Evolutionary conservation across 2,888 invertebrate species (phyloP), one percentile per base, ranked within the genome.

Genomic region (Andrena haemorrhoa): DNA sequence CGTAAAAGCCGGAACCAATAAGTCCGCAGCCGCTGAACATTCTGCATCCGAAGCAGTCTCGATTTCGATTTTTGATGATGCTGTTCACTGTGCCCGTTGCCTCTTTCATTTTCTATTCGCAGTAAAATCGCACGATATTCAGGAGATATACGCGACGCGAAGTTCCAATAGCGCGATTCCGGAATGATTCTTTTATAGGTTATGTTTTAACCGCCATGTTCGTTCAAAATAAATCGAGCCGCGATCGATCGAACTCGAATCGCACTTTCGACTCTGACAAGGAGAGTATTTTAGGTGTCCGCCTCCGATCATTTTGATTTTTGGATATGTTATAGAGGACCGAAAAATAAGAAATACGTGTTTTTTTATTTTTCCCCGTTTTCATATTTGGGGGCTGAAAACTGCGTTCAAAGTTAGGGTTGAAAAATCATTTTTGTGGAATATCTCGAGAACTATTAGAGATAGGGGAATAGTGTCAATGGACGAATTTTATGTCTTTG

Each of bases 41-140:
- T 89, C 96, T 95, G 88, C 96, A 96, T 0, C 94, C 94, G 6
- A 95, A 87, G 83, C 96, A 96, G 88, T 96, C 96, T 20, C 95
- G 94, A 60, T 95, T 94, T 80, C 94, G 93, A 74, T 93, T 92
- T 26, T 93, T 92, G 60, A 94, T 92, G 79, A 94, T 92, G 70
- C 89, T 91, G 33, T 87, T 89, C 23, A 89, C 82, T 6, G 89
- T 83, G 8, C 80, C 82, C 35, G 89, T 56, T 85, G 87, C 84
- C 69, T 85, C 69, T 49, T 51, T 71, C 74, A 49, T 82, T 29
- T 35, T 71, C 23, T 23, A 29, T 71, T 61, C 47, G 0, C 8
- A 20, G 60, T n/a, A 0, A 4, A 26, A 33, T 5, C 4, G 68
- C 5, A 10, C 29, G 35, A 66, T 66, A 33, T 53, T 58, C 1